Evolutionary conservation across 2,888 invertebrate species (phyloP).

Genomic region (Orthosia incerta): DNA sequence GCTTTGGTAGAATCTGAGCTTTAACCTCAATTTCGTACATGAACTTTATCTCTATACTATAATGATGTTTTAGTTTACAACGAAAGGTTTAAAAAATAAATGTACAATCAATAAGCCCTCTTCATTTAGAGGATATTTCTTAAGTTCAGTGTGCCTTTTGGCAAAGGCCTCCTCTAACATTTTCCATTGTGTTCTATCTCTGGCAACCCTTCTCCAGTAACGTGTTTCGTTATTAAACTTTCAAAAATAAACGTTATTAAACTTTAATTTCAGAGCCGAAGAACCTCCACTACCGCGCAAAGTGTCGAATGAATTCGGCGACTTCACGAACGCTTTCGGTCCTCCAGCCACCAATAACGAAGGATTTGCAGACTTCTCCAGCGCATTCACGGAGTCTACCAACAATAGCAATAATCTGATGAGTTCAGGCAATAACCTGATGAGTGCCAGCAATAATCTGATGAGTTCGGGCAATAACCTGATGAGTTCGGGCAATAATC

Average conservation of each 20-base stretch:
- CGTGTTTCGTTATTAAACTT: no score
- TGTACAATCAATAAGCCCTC: no score
- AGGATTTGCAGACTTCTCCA: slow-evolving; percentile 96
- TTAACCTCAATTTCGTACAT: no score
- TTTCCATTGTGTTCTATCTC: no score
- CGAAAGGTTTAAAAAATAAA: no score
- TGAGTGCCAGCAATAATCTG: slow-evolving; percentile 21
- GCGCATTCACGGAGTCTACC: slow-evolving; percentile 90
- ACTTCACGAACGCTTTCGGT: slow-evolving; percentile 94
- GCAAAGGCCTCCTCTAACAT: no score
- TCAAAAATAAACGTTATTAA: background rate
- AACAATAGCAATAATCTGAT: slow-evolving; percentile 38
- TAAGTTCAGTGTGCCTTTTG: no score
- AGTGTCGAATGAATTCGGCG: slow-evolving; percentile 92
- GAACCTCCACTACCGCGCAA: slow-evolving; percentile 69
- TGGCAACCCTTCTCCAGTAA: no score
- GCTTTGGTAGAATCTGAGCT: no score
- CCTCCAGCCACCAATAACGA: slow-evolving; percentile 82
- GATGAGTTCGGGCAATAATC: slow-evolving; percentile 29
- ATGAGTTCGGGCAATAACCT: slow-evolving; percentile 35
- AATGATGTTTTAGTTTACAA: no score
- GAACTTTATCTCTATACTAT: no score
- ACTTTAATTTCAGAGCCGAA: slow-evolving; percentile 79
- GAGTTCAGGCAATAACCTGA: slow-evolving; percentile 15
- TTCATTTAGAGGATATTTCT: no score